These are phyloP conservation scores for Schizaphis graminum DNA, from an alignment of 2,888 invertebrate species.

Conservation along the genomic window DNA sequence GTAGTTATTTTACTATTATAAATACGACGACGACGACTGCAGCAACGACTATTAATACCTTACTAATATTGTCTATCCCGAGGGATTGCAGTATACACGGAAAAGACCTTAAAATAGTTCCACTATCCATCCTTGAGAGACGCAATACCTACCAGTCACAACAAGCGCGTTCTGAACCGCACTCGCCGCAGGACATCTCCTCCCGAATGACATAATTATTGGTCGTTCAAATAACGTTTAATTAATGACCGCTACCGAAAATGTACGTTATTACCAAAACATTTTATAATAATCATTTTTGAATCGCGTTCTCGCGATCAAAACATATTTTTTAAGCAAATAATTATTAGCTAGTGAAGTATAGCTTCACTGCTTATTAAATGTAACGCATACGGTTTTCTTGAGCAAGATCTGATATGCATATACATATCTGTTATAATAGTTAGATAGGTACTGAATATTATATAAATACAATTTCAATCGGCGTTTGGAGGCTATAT, in stretches of 20 bases:
- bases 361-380: not conserved
- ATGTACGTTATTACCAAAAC: not conserved
- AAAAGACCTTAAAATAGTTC: slow-evolving; percentile 1
- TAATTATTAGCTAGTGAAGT: not conserved
- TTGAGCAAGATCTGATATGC: not conserved
- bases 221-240: slow-evolving; percentile 23
- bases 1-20: slow-evolving; percentile 8
- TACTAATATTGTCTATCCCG: slow-evolving; percentile 3
- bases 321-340: not conserved
- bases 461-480: not conserved
- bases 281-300: not conserved
- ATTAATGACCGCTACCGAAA: slow-evolving; percentile 24
- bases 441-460: not conserved
- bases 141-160: not conserved
- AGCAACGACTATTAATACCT: not conserved
- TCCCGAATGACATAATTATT: slow-evolving; percentile 27
- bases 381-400: not conserved
- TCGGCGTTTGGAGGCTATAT: not conserved
- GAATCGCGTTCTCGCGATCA: not conserved
- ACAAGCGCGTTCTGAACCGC: not conserved
- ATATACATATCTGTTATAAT: not conserved
- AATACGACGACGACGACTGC: slow-evolving; percentile 10
- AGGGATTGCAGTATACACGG: not conserved
- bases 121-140: not conserved
- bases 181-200: not conserved